Evolutionary conservation across 2,113 vertebrate genomes (phyloP).

Genomic region (Bos indicus): DNA sequence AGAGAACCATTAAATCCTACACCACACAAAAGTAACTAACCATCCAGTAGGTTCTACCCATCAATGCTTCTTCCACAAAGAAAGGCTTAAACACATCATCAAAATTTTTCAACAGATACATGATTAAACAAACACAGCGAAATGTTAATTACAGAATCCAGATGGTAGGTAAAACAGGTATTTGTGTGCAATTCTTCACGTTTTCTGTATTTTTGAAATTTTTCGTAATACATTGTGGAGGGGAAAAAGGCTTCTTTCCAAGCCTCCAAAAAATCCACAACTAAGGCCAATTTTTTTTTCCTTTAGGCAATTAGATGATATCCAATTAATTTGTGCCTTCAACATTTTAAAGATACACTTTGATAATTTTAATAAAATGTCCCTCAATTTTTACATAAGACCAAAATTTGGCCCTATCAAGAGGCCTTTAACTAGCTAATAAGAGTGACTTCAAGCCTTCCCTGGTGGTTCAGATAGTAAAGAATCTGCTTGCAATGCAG

Average conservation of each 20-base stretch:
- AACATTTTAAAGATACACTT: background rate
- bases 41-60: background rate
- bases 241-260: background rate
- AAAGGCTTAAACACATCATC: slow-evolving; percentile 15
- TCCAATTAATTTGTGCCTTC: background rate
- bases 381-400: background rate
- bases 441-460: background rate
- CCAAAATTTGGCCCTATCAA: background rate
- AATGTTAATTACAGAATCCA: background rate
- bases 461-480: background rate
- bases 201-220: background rate
- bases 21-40: background rate
- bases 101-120: background rate
- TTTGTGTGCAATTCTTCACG: background rate
- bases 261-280: background rate
- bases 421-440: background rate
- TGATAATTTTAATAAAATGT: slow-evolving; percentile 17
- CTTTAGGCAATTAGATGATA: background rate
- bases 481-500: background rate
- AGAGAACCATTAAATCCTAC: background rate
- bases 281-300: slow-evolving; percentile 26
- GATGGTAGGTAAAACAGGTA: background rate
- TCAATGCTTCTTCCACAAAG: background rate
- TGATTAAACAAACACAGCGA: background rate
- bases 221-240: background rate